Evolutionary conservation across 2,888 invertebrate species (phyloP).

Genomic region (Eupithecia vulgata): DNA sequence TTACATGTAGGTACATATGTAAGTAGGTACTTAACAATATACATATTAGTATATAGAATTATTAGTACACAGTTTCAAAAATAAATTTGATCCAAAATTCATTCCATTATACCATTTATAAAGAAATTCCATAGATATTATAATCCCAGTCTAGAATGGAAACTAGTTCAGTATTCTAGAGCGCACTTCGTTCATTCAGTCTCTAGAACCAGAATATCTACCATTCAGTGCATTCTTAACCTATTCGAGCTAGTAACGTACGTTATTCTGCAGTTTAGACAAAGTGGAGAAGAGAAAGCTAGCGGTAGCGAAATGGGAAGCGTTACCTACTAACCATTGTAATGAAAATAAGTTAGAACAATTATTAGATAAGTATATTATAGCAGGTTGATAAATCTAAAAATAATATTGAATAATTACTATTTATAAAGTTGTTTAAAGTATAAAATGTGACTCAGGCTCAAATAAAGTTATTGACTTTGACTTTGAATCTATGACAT

Average conservation of each 20-base stretch:
- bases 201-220: constrained; percentile 11
- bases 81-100: neutral
- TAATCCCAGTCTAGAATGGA: neutral
- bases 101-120: neutral
- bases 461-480: no score
- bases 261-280: neutral
- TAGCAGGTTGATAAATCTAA: no score
- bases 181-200: constrained; percentile 6
- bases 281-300: neutral
- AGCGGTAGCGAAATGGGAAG: neutral
- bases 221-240: constrained; percentile 12
- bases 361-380: no score
- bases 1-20: no score
- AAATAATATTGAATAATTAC: no score
- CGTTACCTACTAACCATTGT: no score
- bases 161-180: constrained; percentile 9
- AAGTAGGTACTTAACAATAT: no score
- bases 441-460: no score
- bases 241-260: constrained; percentile 6
- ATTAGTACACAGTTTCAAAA: no score
- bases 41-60: no score
- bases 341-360: neutral
- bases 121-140: neutral
- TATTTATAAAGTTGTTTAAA: no score
- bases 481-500: no score